These are phyloP conservation scores for Piaya cayana DNA, from an alignment of 2,113 vertebrate genomes.

Conservation along the genomic window DNA sequence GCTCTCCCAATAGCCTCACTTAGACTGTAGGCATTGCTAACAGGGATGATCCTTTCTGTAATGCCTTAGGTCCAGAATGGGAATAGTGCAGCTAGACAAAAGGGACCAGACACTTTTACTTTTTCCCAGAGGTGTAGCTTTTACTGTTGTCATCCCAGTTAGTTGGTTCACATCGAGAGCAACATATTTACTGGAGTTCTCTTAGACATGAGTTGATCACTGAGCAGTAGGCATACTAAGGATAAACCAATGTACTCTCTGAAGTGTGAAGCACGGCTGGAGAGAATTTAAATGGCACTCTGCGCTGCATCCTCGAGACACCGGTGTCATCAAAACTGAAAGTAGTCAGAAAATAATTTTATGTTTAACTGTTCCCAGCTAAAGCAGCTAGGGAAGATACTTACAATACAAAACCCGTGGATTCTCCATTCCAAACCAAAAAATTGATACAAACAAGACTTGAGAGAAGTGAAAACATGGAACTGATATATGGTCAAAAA, in stretches of 20 bases:
- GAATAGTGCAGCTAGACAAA: neutral
- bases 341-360: neutral
- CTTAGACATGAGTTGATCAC: neutral
- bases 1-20: neutral
- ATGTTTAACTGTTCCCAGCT: neutral
- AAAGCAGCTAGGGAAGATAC: neutral
- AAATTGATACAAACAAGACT: neutral
- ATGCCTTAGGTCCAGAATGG: neutral
- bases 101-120: rapidly evolving
- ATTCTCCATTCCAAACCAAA: neutral
- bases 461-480: neutral
- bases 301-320: neutral
- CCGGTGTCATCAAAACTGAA: neutral
- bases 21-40: neutral
- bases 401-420: neutral
- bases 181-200: neutral
- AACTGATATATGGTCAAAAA: neutral
- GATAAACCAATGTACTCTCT: neutral
- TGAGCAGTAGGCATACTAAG: neutral
- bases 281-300: neutral
- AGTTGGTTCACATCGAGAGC: neutral
- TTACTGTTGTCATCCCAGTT: neutral
- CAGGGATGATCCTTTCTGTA: neutral
- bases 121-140: neutral
- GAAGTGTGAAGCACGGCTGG: neutral